Conservation (phyloP, 2,888 invertebrate species). For the Caenorhabditis auriculariae region DNA sequence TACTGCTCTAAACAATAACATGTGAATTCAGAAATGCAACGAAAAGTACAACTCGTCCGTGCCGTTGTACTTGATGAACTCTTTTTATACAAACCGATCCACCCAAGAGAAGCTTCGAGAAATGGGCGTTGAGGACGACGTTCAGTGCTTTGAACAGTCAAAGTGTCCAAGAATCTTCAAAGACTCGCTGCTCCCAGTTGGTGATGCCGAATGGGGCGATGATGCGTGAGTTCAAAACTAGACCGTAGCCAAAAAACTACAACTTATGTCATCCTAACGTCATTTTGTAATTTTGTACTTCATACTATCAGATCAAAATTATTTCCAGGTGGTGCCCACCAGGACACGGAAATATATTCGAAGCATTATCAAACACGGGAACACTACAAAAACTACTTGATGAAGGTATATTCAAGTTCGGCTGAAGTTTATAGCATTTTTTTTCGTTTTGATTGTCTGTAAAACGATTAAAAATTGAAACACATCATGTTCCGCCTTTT, state of each 20-base stretch:
- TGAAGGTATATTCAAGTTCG: slow-evolving; percentile 67
- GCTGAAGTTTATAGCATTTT: no score
- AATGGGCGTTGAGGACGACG: slow-evolving; percentile 7
- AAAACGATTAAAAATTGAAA: no score
- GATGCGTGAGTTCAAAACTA: slow-evolving; percentile 72
- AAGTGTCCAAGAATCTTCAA: slow-evolving; percentile 88
- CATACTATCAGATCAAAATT: not conserved
- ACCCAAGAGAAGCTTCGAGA: slow-evolving; percentile 82
- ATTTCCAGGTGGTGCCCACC: slow-evolving; percentile 88
- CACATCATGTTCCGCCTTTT: no score
- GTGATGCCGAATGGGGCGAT: slow-evolving; percentile 76
- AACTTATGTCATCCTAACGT: not conserved
- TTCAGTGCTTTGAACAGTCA: slow-evolving; percentile 64
- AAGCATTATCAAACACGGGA: slow-evolving; percentile 88
- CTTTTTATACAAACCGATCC: slow-evolving; percentile 97
- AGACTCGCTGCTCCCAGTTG: slow-evolving; percentile 87
- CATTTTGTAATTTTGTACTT: not conserved
- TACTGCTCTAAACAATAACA: no score
- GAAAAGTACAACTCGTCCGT: slow-evolving; percentile 89
- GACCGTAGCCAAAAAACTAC: no score
- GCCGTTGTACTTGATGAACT: slow-evolving; percentile 96
- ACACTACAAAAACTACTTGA: slow-evolving; percentile 82
- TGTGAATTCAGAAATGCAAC: slow-evolving; percentile 75
- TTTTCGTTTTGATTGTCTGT: no score
- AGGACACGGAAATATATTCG: slow-evolving; percentile 98